Conservation (phyloP, 2,888 invertebrate species). For the Drosophila atroscutellata region DNA sequence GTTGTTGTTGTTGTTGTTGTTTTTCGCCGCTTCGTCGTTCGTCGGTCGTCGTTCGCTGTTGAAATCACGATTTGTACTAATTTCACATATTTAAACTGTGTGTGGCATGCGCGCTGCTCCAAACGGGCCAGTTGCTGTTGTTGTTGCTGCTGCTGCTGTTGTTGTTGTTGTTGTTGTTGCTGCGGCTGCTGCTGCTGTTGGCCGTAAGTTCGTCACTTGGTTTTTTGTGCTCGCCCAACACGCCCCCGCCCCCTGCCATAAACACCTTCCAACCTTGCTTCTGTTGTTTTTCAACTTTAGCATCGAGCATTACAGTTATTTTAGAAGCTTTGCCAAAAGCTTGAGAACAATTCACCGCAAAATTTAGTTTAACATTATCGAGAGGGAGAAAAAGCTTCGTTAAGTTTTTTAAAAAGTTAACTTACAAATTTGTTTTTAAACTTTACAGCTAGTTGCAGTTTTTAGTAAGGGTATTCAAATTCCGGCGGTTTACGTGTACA, state of each 20-base stretch:
- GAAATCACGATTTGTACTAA: slow-evolving; percentile 85
- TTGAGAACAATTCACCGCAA: slow-evolving; percentile 24
- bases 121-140: slow-evolving; percentile 75
- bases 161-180: slow-evolving; percentile 42
- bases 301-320: slow-evolving; percentile 49
- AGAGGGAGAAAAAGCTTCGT: not conserved
- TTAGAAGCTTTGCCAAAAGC: slow-evolving; percentile 52
- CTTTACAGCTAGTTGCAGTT: not conserved
- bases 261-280: slow-evolving; percentile 63
- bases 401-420: not conserved
- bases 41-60: slow-evolving; percentile 85
- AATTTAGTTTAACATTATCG: not conserved
- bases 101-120: slow-evolving; percentile 84
- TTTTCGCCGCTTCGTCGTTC: slow-evolving; percentile 70
- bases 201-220: slow-evolving; percentile 81
- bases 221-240: slow-evolving; percentile 52
- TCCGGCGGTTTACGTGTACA: slow-evolving; percentile 21
- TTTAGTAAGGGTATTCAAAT: slow-evolving; percentile 40
- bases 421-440: not conserved
- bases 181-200: slow-evolving; percentile 63
- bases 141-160: slow-evolving; percentile 54
- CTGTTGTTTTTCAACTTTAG: slow-evolving; percentile 48
- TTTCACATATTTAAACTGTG: slow-evolving; percentile 85
- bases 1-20: slow-evolving; percentile 45
- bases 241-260: slow-evolving; percentile 36